phyloP scores from a whole-genome alignment of 2,113 vertebrate species.

The Cichladusa arquata region DNA sequence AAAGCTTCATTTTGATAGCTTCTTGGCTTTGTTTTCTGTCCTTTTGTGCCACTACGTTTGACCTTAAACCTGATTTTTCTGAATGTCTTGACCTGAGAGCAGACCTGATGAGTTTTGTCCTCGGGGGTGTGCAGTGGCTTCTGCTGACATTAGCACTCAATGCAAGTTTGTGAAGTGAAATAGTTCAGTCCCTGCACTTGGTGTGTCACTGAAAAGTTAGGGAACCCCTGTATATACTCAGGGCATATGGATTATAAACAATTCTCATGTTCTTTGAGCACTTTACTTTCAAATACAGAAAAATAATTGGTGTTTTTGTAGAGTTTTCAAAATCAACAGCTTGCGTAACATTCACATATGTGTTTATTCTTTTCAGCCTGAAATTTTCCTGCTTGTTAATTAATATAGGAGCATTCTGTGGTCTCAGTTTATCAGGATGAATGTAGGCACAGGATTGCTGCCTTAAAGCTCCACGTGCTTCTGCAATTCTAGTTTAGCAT shows the following conservation, averaged over 20 bases:
- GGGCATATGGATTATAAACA: background rate
- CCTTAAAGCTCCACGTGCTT: background rate
- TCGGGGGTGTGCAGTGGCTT: background rate
- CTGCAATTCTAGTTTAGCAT: background rate
- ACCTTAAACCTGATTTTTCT: background rate
- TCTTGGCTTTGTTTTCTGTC: background rate
- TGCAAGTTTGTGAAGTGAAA: background rate
- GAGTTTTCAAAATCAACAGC: background rate
- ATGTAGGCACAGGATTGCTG: background rate
- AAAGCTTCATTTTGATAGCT: background rate
- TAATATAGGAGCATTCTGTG: background rate
- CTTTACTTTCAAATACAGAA: background rate
- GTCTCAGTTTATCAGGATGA: background rate
- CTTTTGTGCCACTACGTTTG: background rate
- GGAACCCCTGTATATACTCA: background rate
- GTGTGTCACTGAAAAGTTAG: background rate
- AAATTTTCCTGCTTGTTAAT: background rate
- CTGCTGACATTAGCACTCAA: background rate
- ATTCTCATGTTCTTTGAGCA: background rate
- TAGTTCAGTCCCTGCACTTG: background rate
- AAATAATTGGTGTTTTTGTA: background rate
- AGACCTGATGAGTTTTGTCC: background rate
- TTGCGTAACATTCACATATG: accelerated
- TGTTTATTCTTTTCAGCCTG: background rate
- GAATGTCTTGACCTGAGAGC: background rate